These are phyloP conservation scores for Myotis planiceps DNA, from an alignment of 2,797 vertebrate species.

Conservation along the genomic window DNA sequence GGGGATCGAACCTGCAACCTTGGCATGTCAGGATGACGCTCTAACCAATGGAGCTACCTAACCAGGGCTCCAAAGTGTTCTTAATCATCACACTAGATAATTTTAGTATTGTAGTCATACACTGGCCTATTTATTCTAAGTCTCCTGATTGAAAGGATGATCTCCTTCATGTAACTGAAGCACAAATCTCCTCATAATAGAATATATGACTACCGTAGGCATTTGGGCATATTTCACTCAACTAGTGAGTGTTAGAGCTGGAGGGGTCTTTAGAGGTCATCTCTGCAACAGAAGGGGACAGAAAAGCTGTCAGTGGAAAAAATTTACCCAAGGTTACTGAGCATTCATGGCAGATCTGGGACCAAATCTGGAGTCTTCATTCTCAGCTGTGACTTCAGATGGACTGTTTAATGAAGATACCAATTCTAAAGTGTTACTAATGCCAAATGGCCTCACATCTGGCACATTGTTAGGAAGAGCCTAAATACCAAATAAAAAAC, in stretches of 20 bases:
- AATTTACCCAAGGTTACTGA: slow-evolving; percentile 11
- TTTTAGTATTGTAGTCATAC: neutral
- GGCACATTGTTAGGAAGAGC: neutral
- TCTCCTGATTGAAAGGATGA: slow-evolving; percentile 21
- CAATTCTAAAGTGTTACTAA: slow-evolving; percentile 7
- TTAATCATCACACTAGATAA: neutral
- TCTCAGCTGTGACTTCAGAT: neutral
- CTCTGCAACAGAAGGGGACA: neutral
- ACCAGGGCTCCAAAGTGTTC: neutral
- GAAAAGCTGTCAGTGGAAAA: slow-evolving; percentile 17
- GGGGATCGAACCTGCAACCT: neutral
- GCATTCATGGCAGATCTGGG: slow-evolving; percentile 2
- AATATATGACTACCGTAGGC: neutral
- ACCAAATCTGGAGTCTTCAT: slow-evolving; percentile 32
- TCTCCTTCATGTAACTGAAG: slow-evolving; percentile 27
- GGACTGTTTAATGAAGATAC: neutral
- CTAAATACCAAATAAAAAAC: slow-evolving; percentile 17
- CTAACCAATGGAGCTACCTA: neutral
- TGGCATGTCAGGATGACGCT: neutral
- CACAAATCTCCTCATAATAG: neutral
- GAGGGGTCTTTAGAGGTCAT: neutral
- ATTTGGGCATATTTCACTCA: slow-evolving; percentile 26
- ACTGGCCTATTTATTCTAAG: slow-evolving; percentile 6
- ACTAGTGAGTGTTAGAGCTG: neutral
- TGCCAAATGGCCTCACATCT: slow-evolving; percentile 15